These are phyloP conservation scores for Daphoenositta chrysoptera DNA, from an alignment of 2,113 vertebrate species.

Conservation along the genomic window DNA sequence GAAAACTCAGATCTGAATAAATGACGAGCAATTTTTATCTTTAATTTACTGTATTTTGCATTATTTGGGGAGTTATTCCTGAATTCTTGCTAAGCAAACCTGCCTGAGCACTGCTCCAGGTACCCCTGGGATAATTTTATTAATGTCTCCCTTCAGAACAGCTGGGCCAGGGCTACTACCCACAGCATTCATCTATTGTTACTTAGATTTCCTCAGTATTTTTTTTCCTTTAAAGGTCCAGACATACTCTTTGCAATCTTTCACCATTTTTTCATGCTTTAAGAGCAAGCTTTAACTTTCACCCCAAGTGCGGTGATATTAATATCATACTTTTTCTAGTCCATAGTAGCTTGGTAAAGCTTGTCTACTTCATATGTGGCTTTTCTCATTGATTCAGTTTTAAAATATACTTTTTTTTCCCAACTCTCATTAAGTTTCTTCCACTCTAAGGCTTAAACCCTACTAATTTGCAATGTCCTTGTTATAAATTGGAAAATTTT, in stretches of 20 bases:
- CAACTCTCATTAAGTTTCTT: background rate
- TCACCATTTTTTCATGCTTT: background rate
- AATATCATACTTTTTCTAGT: background rate
- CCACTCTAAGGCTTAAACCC: background rate
- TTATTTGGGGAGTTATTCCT: background rate
- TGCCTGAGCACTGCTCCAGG: background rate
- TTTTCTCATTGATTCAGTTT: background rate
- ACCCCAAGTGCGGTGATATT: background rate
- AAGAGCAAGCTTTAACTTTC: background rate
- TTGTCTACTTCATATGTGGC: background rate
- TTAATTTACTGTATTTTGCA: background rate
- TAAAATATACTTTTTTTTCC: background rate
- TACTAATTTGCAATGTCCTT: background rate
- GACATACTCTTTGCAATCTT: background rate
- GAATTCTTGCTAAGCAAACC: background rate
- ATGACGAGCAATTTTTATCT: background rate
- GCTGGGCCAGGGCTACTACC: background rate
- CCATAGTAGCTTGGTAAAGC: background rate
- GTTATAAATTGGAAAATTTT: background rate
- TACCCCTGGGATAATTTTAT: background rate
- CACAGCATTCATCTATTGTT: background rate
- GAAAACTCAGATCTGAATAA: background rate
- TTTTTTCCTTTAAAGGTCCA: background rate
- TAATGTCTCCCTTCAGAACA: background rate
- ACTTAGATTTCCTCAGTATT: background rate